phyloP scores from a whole-genome alignment of 2,797 vertebrate species.

The Tauraco hartlaubi region DNA sequence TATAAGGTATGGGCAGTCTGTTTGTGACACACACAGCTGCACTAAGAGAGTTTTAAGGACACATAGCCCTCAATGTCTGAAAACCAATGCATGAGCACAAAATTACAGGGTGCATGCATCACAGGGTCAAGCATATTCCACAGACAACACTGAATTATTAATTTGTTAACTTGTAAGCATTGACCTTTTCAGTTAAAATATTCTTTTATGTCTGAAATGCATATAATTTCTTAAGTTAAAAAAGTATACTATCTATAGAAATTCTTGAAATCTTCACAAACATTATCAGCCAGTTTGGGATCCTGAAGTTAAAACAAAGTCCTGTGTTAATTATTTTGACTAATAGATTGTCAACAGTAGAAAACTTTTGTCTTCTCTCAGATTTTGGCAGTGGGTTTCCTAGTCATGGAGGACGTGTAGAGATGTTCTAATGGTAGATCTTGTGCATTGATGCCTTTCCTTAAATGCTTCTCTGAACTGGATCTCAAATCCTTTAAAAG shows the following conservation, averaged over 20 bases:
- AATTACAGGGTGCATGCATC: fast-evolving
- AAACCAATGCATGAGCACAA: neutral
- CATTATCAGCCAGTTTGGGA: neutral
- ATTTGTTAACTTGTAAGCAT: neutral
- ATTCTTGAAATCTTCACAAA: neutral
- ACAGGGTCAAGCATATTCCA: neutral
- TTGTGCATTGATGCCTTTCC: neutral
- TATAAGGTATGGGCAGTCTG: neutral
- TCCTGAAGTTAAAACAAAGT: neutral
- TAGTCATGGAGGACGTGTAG: neutral
- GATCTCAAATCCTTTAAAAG: neutral
- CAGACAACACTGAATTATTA: neutral
- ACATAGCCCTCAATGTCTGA: neutral
- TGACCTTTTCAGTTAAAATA: neutral
- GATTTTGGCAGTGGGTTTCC: neutral
- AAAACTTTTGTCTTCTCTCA: neutral
- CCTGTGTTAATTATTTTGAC: neutral
- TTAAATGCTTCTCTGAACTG: neutral
- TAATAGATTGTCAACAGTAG: neutral
- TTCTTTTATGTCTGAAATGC: neutral
- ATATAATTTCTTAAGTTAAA: neutral
- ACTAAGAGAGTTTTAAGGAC: neutral
- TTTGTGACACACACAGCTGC: neutral
- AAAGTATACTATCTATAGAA: neutral
- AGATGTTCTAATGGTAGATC: neutral